These are phyloP conservation scores for Phaonia tiefii DNA, from an alignment of 2,888 invertebrate species.

Conservation along the genomic window DNA sequence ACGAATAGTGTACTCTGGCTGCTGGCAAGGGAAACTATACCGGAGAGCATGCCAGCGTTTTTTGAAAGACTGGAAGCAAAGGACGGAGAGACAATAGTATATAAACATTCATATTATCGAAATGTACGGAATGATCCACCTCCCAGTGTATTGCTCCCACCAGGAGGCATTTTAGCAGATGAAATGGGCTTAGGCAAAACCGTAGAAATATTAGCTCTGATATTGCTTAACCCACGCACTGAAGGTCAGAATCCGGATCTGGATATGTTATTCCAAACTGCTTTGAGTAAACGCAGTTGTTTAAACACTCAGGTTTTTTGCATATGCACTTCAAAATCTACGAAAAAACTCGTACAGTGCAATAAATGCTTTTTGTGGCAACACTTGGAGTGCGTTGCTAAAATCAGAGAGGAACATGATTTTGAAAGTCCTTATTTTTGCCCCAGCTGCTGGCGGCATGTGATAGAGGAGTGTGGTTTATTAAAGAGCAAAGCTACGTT, in stretches of 20 bases:
- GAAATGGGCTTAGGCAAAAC: slow-evolving; percentile 93
- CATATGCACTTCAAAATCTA: slow-evolving; percentile 77
- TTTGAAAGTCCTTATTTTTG: slow-evolving; percentile 82
- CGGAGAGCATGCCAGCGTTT: slow-evolving; percentile 63
- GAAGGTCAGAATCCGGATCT: slow-evolving; percentile 5
- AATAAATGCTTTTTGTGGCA: slow-evolving; percentile 83
- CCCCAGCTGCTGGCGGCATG: slow-evolving; percentile 84
- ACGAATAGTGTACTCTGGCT: slow-evolving; percentile 86
- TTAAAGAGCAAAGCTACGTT: slow-evolving; percentile 84
- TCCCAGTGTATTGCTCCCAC: slow-evolving; percentile 80
- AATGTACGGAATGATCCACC: slow-evolving; percentile 71
- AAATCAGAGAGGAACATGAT: slow-evolving; percentile 59
- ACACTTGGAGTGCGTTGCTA: slow-evolving; percentile 84
- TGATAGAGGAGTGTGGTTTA: slow-evolving; percentile 54
- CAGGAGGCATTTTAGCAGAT: slow-evolving; percentile 89
- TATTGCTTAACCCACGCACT: slow-evolving; percentile 82
- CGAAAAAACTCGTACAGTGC: slow-evolving; percentile 81
- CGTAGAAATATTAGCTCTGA: slow-evolving; percentile 86
- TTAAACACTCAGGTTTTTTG: slow-evolving; percentile 71
- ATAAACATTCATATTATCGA: slow-evolving; percentile 74
- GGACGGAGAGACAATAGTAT: slow-evolving; percentile 68
- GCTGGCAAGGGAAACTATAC: slow-evolving; percentile 82
- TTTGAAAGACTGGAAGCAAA: slow-evolving; percentile 69
- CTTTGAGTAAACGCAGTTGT: slow-evolving; percentile 44
- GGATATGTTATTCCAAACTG: slow-evolving; percentile 17